Percentiles rank a stretch among this genome's conserved stretches.
Conservation (phyloP, 2,797 vertebrate genomes). For the Arrhamphus sclerolepis region DNA sequence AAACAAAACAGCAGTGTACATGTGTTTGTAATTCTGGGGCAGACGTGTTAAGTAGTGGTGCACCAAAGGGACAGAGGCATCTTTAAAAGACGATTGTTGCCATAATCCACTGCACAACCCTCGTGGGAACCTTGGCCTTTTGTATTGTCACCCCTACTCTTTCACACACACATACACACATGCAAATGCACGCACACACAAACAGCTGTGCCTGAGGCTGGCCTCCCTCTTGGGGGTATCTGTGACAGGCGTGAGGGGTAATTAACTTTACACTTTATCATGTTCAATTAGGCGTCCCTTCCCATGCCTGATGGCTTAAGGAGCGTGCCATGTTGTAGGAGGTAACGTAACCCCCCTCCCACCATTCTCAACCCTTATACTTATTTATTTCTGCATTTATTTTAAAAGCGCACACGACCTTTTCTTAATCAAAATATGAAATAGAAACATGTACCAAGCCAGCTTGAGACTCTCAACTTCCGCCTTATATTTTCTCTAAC, state of each 20-base stretch:
- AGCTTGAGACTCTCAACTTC: slow-evolving; percentile 41
- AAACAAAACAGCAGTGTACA: slow-evolving; percentile 58
- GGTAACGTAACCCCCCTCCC: slow-evolving; percentile 74
- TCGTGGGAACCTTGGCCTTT: slow-evolving; percentile 93
- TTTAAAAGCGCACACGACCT: slow-evolving; percentile 66
- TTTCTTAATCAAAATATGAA: slow-evolving; percentile 36
- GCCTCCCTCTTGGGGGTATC: slow-evolving; percentile 86
- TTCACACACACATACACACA: slow-evolving; percentile 74
- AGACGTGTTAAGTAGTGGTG: slow-evolving; percentile 83
- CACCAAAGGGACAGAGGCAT: slow-evolving; percentile 89
- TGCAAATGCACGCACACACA: slow-evolving; percentile 66
- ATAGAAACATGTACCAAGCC: slow-evolving; percentile 36
- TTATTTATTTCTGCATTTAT: no score
- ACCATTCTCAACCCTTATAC: slow-evolving; percentile 24
- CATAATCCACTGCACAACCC: slow-evolving; percentile 96
- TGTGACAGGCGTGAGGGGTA: slow-evolving; percentile 99
- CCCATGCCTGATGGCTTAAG: slow-evolving; percentile 96
- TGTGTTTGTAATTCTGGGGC: slow-evolving; percentile 58
- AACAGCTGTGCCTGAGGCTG: slow-evolving; percentile 95
- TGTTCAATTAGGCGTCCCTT: slow-evolving; percentile 98
- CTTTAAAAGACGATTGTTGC: slow-evolving; percentile 98
- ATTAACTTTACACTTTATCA: slow-evolving; percentile 99
- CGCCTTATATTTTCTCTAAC: slow-evolving; percentile 40
- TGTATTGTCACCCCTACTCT: slow-evolving; percentile 68
- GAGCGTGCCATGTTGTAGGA: slow-evolving; percentile 88